Evolutionary conservation across 2,113 vertebrate species (phyloP).

Genomic region (Casuarius casuarius): DNA sequence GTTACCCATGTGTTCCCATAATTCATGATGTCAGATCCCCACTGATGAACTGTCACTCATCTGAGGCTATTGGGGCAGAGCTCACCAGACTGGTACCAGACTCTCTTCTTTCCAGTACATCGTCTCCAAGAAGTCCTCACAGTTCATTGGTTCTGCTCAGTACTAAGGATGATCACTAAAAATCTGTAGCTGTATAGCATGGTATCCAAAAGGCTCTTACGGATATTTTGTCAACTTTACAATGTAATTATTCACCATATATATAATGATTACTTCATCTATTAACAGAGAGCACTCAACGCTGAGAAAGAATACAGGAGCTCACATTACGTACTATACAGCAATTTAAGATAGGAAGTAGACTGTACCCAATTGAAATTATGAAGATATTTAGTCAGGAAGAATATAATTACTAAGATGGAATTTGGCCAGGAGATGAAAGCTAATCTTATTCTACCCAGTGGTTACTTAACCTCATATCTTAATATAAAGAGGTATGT

Average conservation of each 20-base stretch:
- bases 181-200: not conserved
- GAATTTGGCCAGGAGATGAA: conserved; percentile 29
- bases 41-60: not conserved
- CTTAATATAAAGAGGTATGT: not conserved
- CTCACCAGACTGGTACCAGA: not conserved
- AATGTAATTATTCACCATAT: not conserved
- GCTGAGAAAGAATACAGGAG: not conserved
- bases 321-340: not conserved
- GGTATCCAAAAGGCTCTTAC: not conserved
- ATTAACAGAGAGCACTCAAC: not conserved
- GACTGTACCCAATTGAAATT: conserved; percentile 12
- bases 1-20: not conserved
- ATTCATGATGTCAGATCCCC: not conserved
- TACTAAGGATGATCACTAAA: not conserved
- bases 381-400: conserved; percentile 37
- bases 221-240: not conserved
- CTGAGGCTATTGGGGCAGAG: not conserved
- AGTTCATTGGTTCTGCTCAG: not conserved
- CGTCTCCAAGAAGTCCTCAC: not conserved
- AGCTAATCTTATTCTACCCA: conserved; percentile 36
- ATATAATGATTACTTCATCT: not conserved
- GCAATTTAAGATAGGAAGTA: conserved; percentile 48
- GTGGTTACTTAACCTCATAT: not conserved
- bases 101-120: not conserved
- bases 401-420: conserved; percentile 41